Base-by-base conservation (phyloP, 1,140 invertebrate species). In the Euschistus heros region DNA sequence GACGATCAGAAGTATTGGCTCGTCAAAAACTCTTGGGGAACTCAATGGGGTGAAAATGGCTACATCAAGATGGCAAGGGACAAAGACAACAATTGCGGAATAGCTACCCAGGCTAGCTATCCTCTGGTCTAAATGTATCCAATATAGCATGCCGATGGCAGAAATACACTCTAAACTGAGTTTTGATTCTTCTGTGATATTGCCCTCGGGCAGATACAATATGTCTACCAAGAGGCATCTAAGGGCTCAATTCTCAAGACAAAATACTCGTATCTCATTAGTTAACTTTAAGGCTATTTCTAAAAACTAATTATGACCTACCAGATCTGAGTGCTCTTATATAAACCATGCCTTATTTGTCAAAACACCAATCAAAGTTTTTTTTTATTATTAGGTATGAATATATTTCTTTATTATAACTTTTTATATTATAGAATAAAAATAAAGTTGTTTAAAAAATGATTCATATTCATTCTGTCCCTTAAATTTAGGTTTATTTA, bases 1-100 rank as follows among this genome's bases (percentile, higher is more conserved):
- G 79, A 83, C 69, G 70, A 78, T 17, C 64, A 79, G 30, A 87
- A 91, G 71, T 93, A 90, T 72, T 93, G 88, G 88, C 70, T 92
- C 1, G 84, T 92, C 1, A 92, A 92, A 72, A 85, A 85, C 74
- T 73, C 72, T 57, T 81, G 78, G 78, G 78, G 79, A 44, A 52
- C 62, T 14, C 65, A 59, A 2, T 84, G 80, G 80, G 82, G 82
- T 33, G 73, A 76, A 33, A 50, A 77, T 5, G 82, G 82, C 10
- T 84, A 80, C 72, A 77, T 84, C 54, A 72, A 73, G 65, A 82
- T 84, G 74, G 69, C 75, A 2, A 71, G 80, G 44, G 81, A 82
- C 71, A 75, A 75, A 55, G 71, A 75, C 22, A 83, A 84, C 70
- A 74, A 78, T 50, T 84, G 82, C 69, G 82, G 81, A 44, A 77